A percentile compares a stretch with the other conserved stretches of the same genome.
phyloP scores from a whole-genome alignment of 2,113 vertebrate genomes.

The Beaufortia kweichowensis region DNA sequence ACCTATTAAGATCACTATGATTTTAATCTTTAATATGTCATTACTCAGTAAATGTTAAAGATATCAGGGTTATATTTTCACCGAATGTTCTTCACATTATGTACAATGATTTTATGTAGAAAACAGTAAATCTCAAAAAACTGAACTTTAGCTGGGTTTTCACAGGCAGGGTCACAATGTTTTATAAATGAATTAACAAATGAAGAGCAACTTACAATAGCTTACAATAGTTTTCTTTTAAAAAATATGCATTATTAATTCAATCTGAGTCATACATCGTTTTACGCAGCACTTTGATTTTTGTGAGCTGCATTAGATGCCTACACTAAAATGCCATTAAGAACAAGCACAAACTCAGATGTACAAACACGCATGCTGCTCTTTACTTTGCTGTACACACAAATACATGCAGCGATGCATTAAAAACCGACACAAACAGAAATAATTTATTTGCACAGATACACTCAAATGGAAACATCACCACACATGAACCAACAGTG shows the following conservation, averaged over 20 bases:
- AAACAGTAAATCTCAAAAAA: too few species aligned
- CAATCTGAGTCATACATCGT: not conserved
- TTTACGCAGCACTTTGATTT: not conserved
- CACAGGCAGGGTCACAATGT: too few species aligned
- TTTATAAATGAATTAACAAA: too few species aligned
- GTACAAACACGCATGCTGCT: not conserved
- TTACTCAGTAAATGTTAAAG: too few species aligned
- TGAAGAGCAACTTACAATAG: too few species aligned
- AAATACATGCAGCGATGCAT: not conserved
- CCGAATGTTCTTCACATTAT: too few species aligned
- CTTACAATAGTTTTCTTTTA: too few species aligned
- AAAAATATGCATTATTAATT: not conserved
- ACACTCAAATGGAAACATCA: not conserved
- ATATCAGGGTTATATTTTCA: too few species aligned
- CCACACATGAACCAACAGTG: slow-evolving; percentile 3
- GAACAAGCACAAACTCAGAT: not conserved
- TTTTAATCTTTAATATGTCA: too few species aligned
- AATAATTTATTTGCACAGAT: not conserved
- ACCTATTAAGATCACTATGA: too few species aligned
- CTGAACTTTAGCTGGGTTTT: too few species aligned
- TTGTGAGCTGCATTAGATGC: not conserved
- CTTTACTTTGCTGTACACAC: not conserved
- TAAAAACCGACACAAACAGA: not conserved
- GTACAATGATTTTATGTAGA: too few species aligned
- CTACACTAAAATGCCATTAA: slow-evolving; percentile 2